Base-by-base conservation (phyloP, 2,113 vertebrate genomes). In the Anser cygnoides region DNA sequence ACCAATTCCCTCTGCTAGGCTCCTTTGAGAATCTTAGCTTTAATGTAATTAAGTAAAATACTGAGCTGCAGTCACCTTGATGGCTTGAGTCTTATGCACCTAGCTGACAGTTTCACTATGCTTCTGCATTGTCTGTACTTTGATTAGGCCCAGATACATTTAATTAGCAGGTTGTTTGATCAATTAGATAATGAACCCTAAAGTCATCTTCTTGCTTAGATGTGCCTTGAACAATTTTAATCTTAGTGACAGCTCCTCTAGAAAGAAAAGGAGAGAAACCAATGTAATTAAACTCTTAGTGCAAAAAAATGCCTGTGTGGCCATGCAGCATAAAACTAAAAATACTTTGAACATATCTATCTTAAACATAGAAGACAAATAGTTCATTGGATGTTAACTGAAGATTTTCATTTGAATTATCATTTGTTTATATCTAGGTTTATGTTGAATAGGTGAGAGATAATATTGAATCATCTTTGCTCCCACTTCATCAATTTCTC, bases 121-220 rank as follows among this genome's bases (percentile, higher is more conserved):
- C 67, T 78, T 89, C 80, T 97, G 81, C 83, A 89, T 93, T 97
- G 66, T 88, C 87, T 96, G 83, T 50, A 70, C 94, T 97, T 97
- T 97, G 95, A 96, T 98, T 98, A 96, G 91, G 91, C 94, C 93
- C 92, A 98, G 93, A 95, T 97, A 90, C 88, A 96, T 97, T 98
- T 98, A 98, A 97, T 98, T 97, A 98, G 95, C 86, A 96, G 80
- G 93, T 92, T 96, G 89, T 94, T 93, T 97, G 89, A 97, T 97
- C 97, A 98, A 96, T 97, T 98, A 98, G 80, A 95, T 97, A 91
- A 95, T 91, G 97, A 98, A 97, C 93, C 88, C 20, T n/a, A 95
- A 97, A 97, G 96, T 97, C 97, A 98, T 96, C 95, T 97, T 97
- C 93, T 96, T 97, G 68, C 82, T 96, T 95, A 96, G 81, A 95